Conservation (phyloP, 2,888 invertebrate species). For the Synanthedon tipuliformis region DNA sequence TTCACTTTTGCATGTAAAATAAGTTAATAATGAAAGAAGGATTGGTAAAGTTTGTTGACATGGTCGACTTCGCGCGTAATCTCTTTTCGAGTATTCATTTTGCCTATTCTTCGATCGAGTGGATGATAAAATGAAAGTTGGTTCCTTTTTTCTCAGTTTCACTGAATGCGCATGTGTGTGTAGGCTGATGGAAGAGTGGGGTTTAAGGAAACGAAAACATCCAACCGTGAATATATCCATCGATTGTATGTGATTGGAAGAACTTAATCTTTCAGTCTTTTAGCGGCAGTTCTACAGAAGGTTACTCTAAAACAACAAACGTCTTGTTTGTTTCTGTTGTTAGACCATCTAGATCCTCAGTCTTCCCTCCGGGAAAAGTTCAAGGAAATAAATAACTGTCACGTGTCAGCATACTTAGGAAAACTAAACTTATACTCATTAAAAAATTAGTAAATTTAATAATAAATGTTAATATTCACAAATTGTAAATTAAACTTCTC, state of each 20-base stretch:
- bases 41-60: conserved; percentile 41
- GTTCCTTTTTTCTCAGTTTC: conserved; percentile 5
- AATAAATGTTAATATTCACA: too few species aligned
- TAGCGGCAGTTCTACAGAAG: too few species aligned
- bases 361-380: too few species aligned
- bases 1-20: conserved; percentile 6
- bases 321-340: too few species aligned
- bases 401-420: too few species aligned
- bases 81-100: conserved; percentile 35
- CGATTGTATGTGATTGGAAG: not conserved
- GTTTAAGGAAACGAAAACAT: not conserved
- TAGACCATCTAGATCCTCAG: too few species aligned
- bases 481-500: too few species aligned
- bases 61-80: conserved; percentile 32
- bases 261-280: too few species aligned
- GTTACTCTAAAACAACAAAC: too few species aligned
- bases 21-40: conserved; percentile 29
- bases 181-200: not conserved
- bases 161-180: not conserved
- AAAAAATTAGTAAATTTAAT: too few species aligned
- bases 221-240: not conserved
- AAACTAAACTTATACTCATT: too few species aligned
- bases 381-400: too few species aligned
- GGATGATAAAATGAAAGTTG: conserved; percentile 17
- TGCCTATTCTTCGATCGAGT: conserved; percentile 13